Evolutionary conservation across 2,113 vertebrate species (phyloP), one percentile per base, ranked within the genome.

Genomic region (Colossoma macropomum): DNA sequence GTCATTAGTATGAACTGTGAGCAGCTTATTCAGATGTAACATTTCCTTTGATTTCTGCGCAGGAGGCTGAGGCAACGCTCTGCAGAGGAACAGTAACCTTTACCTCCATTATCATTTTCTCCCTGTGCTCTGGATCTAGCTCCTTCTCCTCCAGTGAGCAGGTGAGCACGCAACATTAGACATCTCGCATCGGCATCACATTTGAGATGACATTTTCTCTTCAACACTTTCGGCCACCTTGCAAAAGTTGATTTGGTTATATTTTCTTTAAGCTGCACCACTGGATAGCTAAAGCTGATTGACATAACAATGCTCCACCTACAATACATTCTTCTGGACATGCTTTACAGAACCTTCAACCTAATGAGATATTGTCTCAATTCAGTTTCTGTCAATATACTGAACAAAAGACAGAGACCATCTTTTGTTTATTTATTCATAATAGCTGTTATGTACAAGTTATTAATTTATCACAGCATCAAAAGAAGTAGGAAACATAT

Each of bases 151-250:
- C 38, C 77, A 83, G 66, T 74, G 79, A 88, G 79, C 83, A 75
- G 77, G 79, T 81, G 85, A 84, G 71, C 75, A 84, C 65, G 85
- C 78, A 68, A 75, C 85, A 87, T 90, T 89, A 85, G 56, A 88
- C 82, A 79, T 82, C 83, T 77, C 83, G 78, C 79, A 77, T 85
- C 80, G 77, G 52, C 60, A 83, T 79, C 82, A 79, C 85, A 86
- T 83, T 75, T 80, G 71, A 78, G 80, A 34, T 28, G 75, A 82
- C 81, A 75, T 68, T 27, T 79, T 50, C 69, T 15, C 71, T 69
- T 5, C 77, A 63, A 34, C 63, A 17, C 76, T 75, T 82, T 54
- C 69, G 28, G 69, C 69, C 30, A 56, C 32, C 63, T 23, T 48
- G 28, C 38, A n/a, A 30, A 60, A 45, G 59, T 69, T 75, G 71